These are phyloP conservation scores for Ophiothrix spiculata DNA, from an alignment of 35 echinoderm and acorn worm species.

Conservation along the genomic window DNA sequence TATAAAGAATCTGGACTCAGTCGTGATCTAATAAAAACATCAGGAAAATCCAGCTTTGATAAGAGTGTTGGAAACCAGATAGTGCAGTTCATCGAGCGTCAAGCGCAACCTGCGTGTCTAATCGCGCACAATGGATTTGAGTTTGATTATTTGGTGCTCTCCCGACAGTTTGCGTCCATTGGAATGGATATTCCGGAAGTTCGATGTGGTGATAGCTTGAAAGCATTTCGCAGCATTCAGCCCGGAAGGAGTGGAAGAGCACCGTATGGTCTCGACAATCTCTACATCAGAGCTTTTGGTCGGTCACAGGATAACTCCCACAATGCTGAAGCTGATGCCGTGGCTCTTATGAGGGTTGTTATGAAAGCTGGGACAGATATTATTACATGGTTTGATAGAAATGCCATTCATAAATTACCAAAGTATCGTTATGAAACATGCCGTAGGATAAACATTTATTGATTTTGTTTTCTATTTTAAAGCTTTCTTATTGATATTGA, in stretches of 20 bases:
- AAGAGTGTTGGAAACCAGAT: neutral
- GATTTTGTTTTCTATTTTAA: no score
- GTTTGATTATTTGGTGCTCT: neutral
- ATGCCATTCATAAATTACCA: neutral
- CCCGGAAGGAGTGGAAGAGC: neutral
- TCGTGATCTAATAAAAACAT: neutral
- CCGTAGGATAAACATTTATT: neutral
- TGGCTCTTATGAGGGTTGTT: neutral
- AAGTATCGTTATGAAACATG: neutral
- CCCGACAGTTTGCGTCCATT: neutral
- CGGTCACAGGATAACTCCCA: neutral
- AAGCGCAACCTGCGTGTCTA: neutral
- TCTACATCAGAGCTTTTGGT: neutral
- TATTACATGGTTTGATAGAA: neutral
- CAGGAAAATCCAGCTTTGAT: neutral
- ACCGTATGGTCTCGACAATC: neutral
- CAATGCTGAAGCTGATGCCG: neutral
- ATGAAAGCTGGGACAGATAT: neutral
- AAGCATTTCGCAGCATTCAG: neutral
- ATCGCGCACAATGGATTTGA: neutral
- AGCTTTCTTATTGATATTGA: no score
- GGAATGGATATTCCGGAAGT: neutral
- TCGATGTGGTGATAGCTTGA: neutral
- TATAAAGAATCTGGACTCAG: neutral
- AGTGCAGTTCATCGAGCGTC: neutral